Conservation (phyloP, 92 coral and sea anemone genomes). For the Bergia sp. region DNA sequence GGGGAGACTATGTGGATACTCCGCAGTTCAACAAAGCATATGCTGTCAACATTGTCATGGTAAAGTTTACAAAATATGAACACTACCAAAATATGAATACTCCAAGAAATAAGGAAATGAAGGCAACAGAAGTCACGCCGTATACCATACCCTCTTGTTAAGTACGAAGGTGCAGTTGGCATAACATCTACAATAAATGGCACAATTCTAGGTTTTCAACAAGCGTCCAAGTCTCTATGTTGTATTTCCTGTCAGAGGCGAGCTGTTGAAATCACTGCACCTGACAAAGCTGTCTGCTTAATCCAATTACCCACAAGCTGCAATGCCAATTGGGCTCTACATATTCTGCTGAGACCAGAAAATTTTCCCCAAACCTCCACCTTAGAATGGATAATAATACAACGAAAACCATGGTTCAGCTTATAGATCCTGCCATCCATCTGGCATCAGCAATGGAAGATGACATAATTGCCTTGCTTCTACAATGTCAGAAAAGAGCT, state of each 20-base stretch:
- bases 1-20: conserved; percentile 49
- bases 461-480: conserved; percentile 50
- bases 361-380: conserved; percentile 46
- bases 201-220: conserved; percentile 51
- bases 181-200: conserved; percentile 49
- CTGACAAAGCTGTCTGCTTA: conserved; percentile 51
- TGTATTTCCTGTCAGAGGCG: conserved; percentile 60
- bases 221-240: conserved; percentile 59
- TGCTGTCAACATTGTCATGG: conserved; percentile 35
- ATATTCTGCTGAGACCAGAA: conserved; percentile 52
- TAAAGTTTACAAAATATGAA: conserved; percentile 29
- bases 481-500: conserved; percentile 48
- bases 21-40: conserved; percentile 40
- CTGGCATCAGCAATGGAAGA: conserved; percentile 57
- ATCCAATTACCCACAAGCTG: conserved; percentile 55
- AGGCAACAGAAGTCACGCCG: conserved; percentile 13
- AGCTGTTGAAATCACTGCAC: conserved; percentile 42
- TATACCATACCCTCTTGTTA: conserved; percentile 36
- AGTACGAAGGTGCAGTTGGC: conserved; percentile 46
- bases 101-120: conserved; percentile 38
- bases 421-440: conserved; percentile 40
- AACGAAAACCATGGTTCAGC: conserved; percentile 49
- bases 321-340: conserved; percentile 44
- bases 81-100: conserved; percentile 37
- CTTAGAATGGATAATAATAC: conserved; percentile 49